phyloP scores from a whole-genome alignment of 2,113 vertebrate species.

The Pycnonotus jocosus region DNA sequence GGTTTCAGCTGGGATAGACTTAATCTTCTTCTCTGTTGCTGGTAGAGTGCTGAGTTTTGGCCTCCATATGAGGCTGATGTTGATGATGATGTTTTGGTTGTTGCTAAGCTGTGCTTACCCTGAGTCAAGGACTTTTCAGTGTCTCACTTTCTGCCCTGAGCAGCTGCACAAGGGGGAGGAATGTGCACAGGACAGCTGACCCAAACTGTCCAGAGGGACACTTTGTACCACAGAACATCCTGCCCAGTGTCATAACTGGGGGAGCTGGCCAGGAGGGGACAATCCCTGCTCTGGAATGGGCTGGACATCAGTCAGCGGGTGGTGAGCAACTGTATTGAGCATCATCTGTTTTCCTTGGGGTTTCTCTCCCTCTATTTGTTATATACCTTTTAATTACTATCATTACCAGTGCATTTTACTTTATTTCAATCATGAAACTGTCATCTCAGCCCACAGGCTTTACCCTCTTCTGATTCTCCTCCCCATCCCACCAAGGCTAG shows the following conservation, averaged over 20 bases:
- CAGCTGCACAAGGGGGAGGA: not conserved
- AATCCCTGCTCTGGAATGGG: not conserved
- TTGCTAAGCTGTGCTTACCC: not conserved
- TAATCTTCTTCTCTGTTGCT: not conserved
- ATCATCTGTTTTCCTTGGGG: not conserved
- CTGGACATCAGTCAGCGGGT: accelerated
- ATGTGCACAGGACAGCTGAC: not conserved
- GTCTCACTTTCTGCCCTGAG: not conserved
- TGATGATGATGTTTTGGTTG: not conserved
- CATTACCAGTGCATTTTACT: not conserved
- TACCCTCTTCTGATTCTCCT: not conserved
- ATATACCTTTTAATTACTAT: not conserved
- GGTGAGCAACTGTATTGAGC: not conserved
- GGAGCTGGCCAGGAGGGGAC: not conserved
- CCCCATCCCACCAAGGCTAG: not conserved
- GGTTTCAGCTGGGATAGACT: not conserved
- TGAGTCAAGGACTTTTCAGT: not conserved
- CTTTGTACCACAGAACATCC: not conserved
- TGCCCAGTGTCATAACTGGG: not conserved
- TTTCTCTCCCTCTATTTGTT: not conserved
- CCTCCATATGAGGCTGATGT: not conserved
- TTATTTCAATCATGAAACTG: not conserved
- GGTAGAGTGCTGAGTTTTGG: not conserved
- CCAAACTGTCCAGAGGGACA: not conserved
- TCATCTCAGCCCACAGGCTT: not conserved